These are phyloP conservation scores for Caenorhabditis doughertyi DNA, from an alignment of 2,888 invertebrate species.

Conservation along the genomic window DNA sequence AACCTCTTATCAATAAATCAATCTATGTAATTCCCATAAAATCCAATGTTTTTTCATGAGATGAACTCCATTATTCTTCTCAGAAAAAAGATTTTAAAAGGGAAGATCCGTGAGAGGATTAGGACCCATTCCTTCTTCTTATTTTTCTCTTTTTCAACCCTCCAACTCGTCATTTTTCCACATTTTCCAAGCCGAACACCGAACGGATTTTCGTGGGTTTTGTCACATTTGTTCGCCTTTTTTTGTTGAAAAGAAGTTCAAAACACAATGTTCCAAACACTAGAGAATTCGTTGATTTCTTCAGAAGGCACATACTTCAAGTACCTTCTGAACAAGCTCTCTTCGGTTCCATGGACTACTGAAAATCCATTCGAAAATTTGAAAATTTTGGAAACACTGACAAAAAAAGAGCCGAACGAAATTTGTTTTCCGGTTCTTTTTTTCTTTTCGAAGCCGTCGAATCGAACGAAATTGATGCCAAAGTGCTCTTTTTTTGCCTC, in stretches of 20 bases:
- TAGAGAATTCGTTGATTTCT: slow-evolving; percentile 2
- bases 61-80: not conserved
- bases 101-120: slow-evolving; percentile 37
- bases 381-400: slow-evolving; percentile 13
- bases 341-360: not conserved
- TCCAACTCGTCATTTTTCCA: slow-evolving; percentile 21
- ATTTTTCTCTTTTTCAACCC: slow-evolving; percentile 2
- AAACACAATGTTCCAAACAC: slow-evolving; percentile 16
- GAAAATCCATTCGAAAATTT: not conserved
- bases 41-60: not conserved
- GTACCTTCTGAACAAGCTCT: slow-evolving; percentile 9
- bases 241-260: not conserved
- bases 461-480: slow-evolving; percentile 38
- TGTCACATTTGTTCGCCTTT: too few species aligned
- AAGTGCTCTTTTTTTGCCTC: slow-evolving; percentile 24
- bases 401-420: slow-evolving; percentile 9
- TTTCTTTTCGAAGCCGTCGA: slow-evolving; percentile 17
- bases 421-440: slow-evolving; percentile 29
- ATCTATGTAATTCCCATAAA: not conserved
- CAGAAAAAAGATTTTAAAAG: not conserved
- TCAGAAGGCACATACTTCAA: not conserved
- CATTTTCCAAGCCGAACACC: slow-evolving; percentile 9
- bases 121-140: not conserved
- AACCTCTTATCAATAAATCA: not conserved
- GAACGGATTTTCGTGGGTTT: slow-evolving; percentile 5